A percentile compares a stretch with the other conserved stretches of the same genome.
These are phyloP conservation scores for Psilopogon haemacephalus DNA, from an alignment of 2,113 vertebrate genomes.

Conservation along the genomic window DNA sequence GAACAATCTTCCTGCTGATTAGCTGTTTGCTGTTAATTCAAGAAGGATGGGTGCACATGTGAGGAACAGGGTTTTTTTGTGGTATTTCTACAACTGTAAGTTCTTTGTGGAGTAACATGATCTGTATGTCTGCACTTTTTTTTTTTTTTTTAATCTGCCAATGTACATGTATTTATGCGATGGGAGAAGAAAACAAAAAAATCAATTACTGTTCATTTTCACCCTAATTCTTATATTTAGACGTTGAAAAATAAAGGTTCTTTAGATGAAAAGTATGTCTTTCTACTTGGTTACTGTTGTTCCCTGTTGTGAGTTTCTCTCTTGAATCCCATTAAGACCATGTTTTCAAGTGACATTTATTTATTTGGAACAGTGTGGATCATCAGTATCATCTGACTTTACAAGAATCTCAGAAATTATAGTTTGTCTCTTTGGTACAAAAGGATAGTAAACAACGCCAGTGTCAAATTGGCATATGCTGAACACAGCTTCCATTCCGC, in stretches of 20 bases:
- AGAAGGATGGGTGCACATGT: fast-evolving
- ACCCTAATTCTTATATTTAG: neutral
- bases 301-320: neutral
- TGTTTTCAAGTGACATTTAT: neutral
- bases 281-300: neutral
- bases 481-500: neutral
- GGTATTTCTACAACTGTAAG: neutral
- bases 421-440: neutral
- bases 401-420: neutral
- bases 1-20: neutral
- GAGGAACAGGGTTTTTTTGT: neutral
- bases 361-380: neutral
- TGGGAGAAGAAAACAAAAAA: neutral
- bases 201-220: neutral
- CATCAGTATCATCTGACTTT: neutral
- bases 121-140: neutral
- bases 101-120: neutral
- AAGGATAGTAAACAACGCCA: neutral
- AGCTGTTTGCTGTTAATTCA: neutral
- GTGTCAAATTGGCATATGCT: neutral
- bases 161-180: neutral
- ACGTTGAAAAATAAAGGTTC: neutral
- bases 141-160: neutral
- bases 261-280: neutral
- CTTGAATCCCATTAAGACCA: neutral